Conservation (phyloP, 1,140 invertebrate species). For the Euglossa dilemma region DNA sequence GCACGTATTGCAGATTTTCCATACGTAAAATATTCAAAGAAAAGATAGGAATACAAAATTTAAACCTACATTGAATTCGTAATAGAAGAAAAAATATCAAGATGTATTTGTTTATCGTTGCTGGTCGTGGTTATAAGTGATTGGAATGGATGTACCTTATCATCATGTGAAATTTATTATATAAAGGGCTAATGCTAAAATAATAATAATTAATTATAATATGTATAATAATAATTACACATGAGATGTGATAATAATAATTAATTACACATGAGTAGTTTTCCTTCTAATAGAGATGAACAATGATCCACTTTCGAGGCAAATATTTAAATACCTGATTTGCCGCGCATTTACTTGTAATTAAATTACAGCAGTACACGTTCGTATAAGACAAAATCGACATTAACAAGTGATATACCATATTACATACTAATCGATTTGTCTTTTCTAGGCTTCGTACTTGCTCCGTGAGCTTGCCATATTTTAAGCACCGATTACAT, state of each 20-base stretch:
- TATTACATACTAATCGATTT: slow-evolving; percentile 69
- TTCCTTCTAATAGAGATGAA: slow-evolving; percentile 72
- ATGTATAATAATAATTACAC: slow-evolving; percentile 45
- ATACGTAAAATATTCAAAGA: background rate
- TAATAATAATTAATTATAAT: slow-evolving; percentile 54
- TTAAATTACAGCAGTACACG: slow-evolving; percentile 68
- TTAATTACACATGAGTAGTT: slow-evolving; percentile 80
- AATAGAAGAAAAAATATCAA: background rate
- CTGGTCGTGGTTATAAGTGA: slow-evolving; percentile 15
- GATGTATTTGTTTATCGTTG: slow-evolving; percentile 19
- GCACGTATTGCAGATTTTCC: background rate
- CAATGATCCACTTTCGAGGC: slow-evolving; percentile 66
- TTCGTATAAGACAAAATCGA: slow-evolving; percentile 63
- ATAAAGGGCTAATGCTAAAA: slow-evolving; percentile 82
- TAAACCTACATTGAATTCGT: background rate
- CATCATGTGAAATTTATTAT: slow-evolving; percentile 80
- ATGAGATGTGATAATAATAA: slow-evolving; percentile 71
- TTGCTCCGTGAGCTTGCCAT: slow-evolving; percentile 59
- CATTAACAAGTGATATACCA: slow-evolving; percentile 61
- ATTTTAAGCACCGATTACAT: slow-evolving; percentile 63
- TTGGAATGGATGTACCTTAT: slow-evolving; percentile 53
- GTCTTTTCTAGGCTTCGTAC: slow-evolving; percentile 62
- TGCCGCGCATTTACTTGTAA: slow-evolving; percentile 61
- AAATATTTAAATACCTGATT: slow-evolving; percentile 64
- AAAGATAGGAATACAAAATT: background rate